A percentile compares a stretch with the other conserved stretches of the same genome.
Evolutionary conservation across 2,797 vertebrate genomes (phyloP).

Genomic region (Margarornis squamiger): DNA sequence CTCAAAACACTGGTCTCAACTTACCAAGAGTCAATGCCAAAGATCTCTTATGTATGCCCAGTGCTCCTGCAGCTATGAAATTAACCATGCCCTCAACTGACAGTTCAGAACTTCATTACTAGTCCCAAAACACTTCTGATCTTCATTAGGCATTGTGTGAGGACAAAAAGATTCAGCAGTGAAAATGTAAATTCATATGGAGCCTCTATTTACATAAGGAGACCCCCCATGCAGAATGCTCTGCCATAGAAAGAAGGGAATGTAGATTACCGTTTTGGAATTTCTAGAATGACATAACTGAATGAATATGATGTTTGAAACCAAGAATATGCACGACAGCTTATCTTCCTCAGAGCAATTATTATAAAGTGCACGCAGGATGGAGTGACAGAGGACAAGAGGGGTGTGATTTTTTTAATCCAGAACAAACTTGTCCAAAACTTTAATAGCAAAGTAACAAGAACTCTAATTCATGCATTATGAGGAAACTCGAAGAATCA

Average conservation of each 20-base stretch:
- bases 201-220: background rate
- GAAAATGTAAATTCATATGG: background rate
- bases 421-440: background rate
- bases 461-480: background rate
- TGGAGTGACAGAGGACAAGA: background rate
- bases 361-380: fast-evolving
- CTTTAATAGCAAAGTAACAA: background rate
- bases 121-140: background rate
- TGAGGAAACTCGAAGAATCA: background rate
- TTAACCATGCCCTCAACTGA: background rate
- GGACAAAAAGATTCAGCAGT: background rate
- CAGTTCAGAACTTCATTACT: background rate
- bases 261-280: background rate
- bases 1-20: background rate
- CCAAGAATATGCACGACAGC: background rate
- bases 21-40: background rate
- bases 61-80: background rate
- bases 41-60: background rate
- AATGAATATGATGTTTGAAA: background rate
- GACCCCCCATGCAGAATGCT: background rate
- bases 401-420: background rate
- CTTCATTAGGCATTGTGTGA: background rate
- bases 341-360: background rate
- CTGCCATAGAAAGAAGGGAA: background rate
- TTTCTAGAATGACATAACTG: background rate